Evolutionary conservation across 2,888 invertebrate genomes (phyloP), one percentile per base, ranked within the genome.

Genomic region (Synergus umbraculus): DNA sequence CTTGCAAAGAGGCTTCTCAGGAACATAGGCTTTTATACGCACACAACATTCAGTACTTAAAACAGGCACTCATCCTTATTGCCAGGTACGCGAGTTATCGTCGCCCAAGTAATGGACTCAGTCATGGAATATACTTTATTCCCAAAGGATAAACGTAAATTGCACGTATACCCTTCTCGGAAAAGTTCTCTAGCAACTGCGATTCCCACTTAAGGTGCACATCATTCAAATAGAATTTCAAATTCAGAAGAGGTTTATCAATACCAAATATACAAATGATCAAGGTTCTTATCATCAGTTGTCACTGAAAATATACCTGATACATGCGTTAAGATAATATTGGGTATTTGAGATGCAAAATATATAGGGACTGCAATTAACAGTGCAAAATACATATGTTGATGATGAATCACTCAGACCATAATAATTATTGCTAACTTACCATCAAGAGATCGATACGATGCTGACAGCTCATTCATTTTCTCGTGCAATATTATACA

Each of bases 31-130:
- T 46, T 67, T 13, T 46, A 67, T 67, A 67, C 29, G 67, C 67
- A 54, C 49, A 54, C 49, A n/a, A 22, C n/a, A 44, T 18, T 46
- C 67, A 67, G 67, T 67, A 67, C 67, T 67, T 46, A 69, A 69
- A 69, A 69, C 29, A 69, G 22, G 29, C 46, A 69, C 67, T 67
- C 67, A 67, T 67, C 67, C 46, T 67, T 67, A 67, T 67, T 67
- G 46, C 69, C 69, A 22, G 46, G 46, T 69, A 69, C 29, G 29
- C 46, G 69, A 69, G 69, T 69, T 69, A 69, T 69, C 69, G 69
- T 69, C 46, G 69, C 69, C 44, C 69, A 29, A 69, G 69, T 69
- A 69, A 69, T 69, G 69, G 69, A 69, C 49, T 69, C 46, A 67
- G 43, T 67, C 67, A 15, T 49, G 69, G 69, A 22, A 69, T 49